phyloP scores from a whole-genome alignment of 2,888 invertebrate species.

The Protodeltote pygarga region DNA sequence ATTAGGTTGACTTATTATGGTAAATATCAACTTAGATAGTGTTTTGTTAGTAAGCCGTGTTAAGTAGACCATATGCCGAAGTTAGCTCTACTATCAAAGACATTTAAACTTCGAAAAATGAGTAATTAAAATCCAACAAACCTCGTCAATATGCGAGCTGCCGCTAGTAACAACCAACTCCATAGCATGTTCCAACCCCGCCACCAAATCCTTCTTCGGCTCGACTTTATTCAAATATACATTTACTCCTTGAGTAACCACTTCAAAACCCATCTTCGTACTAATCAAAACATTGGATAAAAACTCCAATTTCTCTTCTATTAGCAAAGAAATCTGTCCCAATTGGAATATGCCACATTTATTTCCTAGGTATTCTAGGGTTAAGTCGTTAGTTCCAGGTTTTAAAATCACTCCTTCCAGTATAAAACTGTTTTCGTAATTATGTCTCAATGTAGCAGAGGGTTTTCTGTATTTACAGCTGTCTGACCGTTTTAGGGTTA shows the following conservation, averaged over 20 bases:
- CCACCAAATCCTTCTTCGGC: slow-evolving; percentile 91
- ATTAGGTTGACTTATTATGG: no score
- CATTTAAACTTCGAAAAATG: no score
- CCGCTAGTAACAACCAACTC: slow-evolving; percentile 92
- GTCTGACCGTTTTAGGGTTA: slow-evolving; percentile 89
- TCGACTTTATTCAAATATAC: slow-evolving; percentile 83
- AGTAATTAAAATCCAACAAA: slow-evolving; percentile 61
- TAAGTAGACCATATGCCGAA: no score
- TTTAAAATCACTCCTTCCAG: slow-evolving; percentile 82
- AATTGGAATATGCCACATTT: slow-evolving; percentile 90
- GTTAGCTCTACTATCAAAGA: no score
- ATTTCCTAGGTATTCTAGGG: slow-evolving; percentile 87
- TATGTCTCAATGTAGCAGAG: slow-evolving; percentile 88
- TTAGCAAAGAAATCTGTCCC: slow-evolving; percentile 89
- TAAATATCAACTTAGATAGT: no score
- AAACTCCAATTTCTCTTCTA: slow-evolving; percentile 90
- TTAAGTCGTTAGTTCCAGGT: slow-evolving; percentile 89
- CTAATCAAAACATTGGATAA: slow-evolving; percentile 88
- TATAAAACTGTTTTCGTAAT: slow-evolving; percentile 88
- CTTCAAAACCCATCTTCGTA: slow-evolving; percentile 85
- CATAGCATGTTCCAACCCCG: slow-evolving; percentile 93
- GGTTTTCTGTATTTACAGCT: slow-evolving; percentile 90
- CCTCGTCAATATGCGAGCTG: slow-evolving; percentile 90
- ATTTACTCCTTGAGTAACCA: slow-evolving; percentile 83
- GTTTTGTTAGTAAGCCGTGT: no score